Evolutionary conservation across 2,888 invertebrate genomes (phyloP).

Genomic region (Thymelicus sylvestris): DNA sequence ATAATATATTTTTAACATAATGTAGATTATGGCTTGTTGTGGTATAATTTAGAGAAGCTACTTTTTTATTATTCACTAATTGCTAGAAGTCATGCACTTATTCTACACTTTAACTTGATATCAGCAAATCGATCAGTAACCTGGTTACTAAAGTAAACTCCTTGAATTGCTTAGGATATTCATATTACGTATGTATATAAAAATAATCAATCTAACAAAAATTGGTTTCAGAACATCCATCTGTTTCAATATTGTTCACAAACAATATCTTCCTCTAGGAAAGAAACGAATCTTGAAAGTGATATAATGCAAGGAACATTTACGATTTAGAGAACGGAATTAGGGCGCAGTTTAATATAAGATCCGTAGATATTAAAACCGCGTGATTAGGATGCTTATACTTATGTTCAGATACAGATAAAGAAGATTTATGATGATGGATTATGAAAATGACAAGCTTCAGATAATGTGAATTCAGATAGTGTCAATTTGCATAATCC

Average conservation of each 20-base stretch:
- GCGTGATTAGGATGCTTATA: background rate
- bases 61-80: no score
- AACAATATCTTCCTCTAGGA: background rate
- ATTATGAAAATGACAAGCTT: conserved; percentile 6
- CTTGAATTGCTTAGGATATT: no score
- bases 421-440: conserved; percentile 8
- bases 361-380: conserved; percentile 8
- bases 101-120: no score
- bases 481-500: no score
- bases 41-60: no score
- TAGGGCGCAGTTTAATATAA: conserved; percentile 6
- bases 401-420: background rate
- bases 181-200: background rate
- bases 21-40: no score
- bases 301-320: conserved; percentile 4
- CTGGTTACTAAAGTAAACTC: no score
- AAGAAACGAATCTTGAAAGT: conserved; percentile 9
- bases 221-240: background rate
- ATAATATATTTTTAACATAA: no score
- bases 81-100: no score
- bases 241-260: background rate
- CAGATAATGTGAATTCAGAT: conserved; percentile 5
- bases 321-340: background rate
- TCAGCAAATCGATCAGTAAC: no score
- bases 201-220: background rate